Percentiles rank a stretch among this genome's conserved stretches.
Conservation (phyloP, 2,888 invertebrate species). For the Arge pagana region DNA sequence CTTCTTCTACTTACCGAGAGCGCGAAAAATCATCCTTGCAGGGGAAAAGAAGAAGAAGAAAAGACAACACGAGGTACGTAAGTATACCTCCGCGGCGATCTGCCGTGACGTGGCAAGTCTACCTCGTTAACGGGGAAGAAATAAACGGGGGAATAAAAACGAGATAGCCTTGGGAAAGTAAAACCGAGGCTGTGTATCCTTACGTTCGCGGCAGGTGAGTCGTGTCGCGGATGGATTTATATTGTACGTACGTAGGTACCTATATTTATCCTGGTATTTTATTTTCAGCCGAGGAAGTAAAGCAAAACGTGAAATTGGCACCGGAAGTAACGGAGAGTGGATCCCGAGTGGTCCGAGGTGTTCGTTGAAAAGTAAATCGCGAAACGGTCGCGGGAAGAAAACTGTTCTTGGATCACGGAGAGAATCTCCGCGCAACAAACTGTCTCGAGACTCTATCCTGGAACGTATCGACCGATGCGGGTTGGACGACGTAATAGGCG, state of each 20-base stretch:
- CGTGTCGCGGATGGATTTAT: background rate
- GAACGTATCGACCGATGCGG: too few species aligned
- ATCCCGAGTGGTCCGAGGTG: slow-evolving; percentile 6
- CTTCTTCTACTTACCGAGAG: background rate
- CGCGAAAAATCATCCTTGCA: background rate
- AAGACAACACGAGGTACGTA: too few species aligned
- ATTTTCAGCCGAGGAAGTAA: too few species aligned
- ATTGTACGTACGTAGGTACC: too few species aligned
- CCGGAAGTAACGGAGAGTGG: slow-evolving; percentile 1
- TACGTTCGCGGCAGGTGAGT: background rate
- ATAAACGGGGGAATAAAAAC: background rate
- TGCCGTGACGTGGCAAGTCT: too few species aligned
- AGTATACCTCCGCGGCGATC: too few species aligned
- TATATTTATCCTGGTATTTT: too few species aligned
- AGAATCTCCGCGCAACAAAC: background rate
- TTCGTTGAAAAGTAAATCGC: slow-evolving; percentile 1
- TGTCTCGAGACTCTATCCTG: too few species aligned
- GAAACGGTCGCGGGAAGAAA: background rate
- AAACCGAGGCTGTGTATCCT: background rate
- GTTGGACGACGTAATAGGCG: too few species aligned
- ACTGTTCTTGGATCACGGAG: background rate
- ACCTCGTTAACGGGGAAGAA: slow-evolving; percentile 9
- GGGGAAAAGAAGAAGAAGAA: background rate
- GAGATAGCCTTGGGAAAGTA: background rate
- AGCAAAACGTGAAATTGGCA: background rate